Conservation (phyloP, 2,797 vertebrate species). For the Lagocephalus sceleratus region DNA sequence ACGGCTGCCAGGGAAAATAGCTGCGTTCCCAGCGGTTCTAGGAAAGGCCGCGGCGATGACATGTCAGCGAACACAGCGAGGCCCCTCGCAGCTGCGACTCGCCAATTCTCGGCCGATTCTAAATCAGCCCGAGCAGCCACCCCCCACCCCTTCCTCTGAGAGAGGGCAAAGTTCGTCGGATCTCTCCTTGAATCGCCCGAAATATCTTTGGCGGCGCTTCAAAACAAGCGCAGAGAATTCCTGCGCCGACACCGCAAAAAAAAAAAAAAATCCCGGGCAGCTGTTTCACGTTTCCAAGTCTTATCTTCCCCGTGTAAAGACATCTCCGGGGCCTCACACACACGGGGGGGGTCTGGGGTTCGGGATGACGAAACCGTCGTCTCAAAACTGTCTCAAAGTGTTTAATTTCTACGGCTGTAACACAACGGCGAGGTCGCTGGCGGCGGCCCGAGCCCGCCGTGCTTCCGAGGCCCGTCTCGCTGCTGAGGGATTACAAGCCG, state of each 20-base stretch:
- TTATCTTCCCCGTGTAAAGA: constrained; percentile 69
- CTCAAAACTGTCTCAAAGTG: constrained; percentile 39
- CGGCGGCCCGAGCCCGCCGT: constrained; percentile 48
- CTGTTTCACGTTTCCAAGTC: constrained; percentile 65
- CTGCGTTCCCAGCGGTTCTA: constrained; percentile 60
- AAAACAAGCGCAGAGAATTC: constrained; percentile 63
- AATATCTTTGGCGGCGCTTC: constrained; percentile 67
- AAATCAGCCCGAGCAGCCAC: constrained; percentile 37
- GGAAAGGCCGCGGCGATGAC: constrained; percentile 70
- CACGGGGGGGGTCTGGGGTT: constrained; percentile 59
- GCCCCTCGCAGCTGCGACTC: constrained; percentile 51
- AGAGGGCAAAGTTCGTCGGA: constrained; percentile 63
- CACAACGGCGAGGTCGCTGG: constrained; percentile 62
- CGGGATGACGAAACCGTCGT: constrained; percentile 44
- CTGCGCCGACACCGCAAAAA: constrained; percentile 43
- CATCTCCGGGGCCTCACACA: constrained; percentile 55
- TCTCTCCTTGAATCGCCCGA: constrained; percentile 55
- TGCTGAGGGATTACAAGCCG: constrained; percentile 70
- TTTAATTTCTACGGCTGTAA: constrained; percentile 55
- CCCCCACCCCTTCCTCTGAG: constrained; percentile 49
- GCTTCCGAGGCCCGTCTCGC: constrained; percentile 61
- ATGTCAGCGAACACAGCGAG: constrained; percentile 59
- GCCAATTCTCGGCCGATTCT: constrained; percentile 29
- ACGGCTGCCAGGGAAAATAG: constrained; percentile 58
- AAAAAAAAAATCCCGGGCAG: constrained; percentile 67